Base-by-base conservation (phyloP, 1,140 invertebrate species). In the Platyscapa corneri region DNA sequence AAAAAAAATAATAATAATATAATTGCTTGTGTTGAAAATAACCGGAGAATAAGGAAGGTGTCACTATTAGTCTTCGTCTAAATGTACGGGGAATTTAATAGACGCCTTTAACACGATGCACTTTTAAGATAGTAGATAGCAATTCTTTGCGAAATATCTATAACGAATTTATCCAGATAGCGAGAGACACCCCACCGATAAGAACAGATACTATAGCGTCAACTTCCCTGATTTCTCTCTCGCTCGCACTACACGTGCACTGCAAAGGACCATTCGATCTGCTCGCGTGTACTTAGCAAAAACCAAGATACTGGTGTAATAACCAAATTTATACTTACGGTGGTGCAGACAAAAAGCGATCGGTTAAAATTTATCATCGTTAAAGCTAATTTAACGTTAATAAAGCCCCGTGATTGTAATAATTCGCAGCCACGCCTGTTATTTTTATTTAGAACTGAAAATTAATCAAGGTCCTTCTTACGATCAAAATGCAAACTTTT, bases 91-190 rank as follows among this genome's bases (percentile, higher is more conserved):
- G 12, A 37, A 39, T 39, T 37, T 30, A 39, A 8, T 34, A 7
- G 12, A 3, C 10, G 65, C 65, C 18, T 67, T 10, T 34, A n/a
- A 67, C 39, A 72, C 16, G 16, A 39, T 72, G 8, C 18, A 72
- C 34, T 39, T 72, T 37, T 23, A 72, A 6, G 65, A 67, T 67
- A 67, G 5, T 39, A 5, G 42, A 46, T 46, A n/a, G 16, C 18
- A 14, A 32, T 16, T 78, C 49, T 49, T 46, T 49, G 76, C 60
- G 49, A 56, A 53, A 23, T 56, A 60, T 53, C 49, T 78, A 7
- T 78, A 78, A 78, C 34, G 7, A 56, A 78, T 8, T 78, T 78
- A 60, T 78, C 76, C 6, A 34, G 32, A 46, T 18, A 60, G 76
- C 10, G 46, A 27, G 49, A 60, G 49, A 60, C 49, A n/a, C 3